A percentile compares a stretch with the other conserved stretches of the same genome.
These are phyloP conservation scores for Nemotelus pantherinus DNA, from an alignment of 2,888 invertebrate genomes.

Conservation along the genomic window DNA sequence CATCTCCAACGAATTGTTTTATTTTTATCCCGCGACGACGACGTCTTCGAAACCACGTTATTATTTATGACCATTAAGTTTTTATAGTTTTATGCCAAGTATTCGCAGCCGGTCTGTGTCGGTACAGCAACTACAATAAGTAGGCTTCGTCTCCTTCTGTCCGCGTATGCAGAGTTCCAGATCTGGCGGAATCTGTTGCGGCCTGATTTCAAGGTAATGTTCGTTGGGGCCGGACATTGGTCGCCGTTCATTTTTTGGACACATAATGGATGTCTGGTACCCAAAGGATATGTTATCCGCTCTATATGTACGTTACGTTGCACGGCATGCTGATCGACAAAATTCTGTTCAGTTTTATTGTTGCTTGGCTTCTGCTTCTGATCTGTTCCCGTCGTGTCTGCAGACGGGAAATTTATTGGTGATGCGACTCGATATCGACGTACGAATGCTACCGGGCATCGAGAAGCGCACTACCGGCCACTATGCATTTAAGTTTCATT, in stretches of 20 bases:
- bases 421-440: conserved; percentile 64
- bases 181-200: conserved; percentile 22
- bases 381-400: conserved; percentile 53
- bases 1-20: conserved; percentile 10
- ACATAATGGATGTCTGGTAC: conserved; percentile 45
- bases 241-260: conserved; percentile 48
- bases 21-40: conserved; percentile 23
- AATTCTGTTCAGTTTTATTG: conserved; percentile 28
- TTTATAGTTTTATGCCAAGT: conserved; percentile 41
- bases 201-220: conserved; percentile 45
- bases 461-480: conserved; percentile 14
- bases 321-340: conserved; percentile 2
- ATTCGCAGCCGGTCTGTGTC: conserved; percentile 20
- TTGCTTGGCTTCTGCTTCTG: conserved; percentile 33
- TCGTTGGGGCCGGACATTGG: conserved; percentile 28
- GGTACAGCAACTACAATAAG: conserved; percentile 14
- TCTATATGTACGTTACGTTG: conserved; percentile 44
- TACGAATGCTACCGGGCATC: conserved; percentile 65
- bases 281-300: conserved; percentile 42
- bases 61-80: conserved; percentile 49
- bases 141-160: conserved; percentile 6
- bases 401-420: conserved; percentile 63
- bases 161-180: neutral
- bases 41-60: conserved; percentile 47
- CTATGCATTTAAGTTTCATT: conserved; percentile 18